These are phyloP conservation scores for Manis crassicaudata DNA, from an alignment of 2,797 vertebrate species.

Conservation along the genomic window DNA sequence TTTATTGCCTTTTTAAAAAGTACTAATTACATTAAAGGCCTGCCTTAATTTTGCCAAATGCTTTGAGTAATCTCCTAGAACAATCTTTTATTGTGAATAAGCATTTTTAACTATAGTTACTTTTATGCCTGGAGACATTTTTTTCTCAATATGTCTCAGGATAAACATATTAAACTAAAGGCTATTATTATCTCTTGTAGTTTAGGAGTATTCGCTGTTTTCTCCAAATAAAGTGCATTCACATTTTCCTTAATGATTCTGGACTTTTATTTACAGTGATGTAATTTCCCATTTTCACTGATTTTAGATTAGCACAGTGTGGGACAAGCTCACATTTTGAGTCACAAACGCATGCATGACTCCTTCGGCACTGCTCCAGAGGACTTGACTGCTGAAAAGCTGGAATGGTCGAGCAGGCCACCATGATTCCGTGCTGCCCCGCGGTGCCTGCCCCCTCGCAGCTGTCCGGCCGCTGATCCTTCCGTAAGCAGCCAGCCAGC, in stretches of 20 bases:
- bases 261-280: background rate
- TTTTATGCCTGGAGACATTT: background rate
- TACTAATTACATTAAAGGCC: background rate
- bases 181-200: background rate
- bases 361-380: background rate
- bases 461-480: background rate
- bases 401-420: background rate
- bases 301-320: background rate
- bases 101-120: background rate
- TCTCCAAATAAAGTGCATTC: background rate
- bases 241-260: background rate
- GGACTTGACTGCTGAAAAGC: background rate
- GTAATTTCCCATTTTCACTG: background rate
- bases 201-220: background rate
- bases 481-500: background rate
- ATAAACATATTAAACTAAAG: background rate
- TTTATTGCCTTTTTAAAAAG: too few relatives aligned
- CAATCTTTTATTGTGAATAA: background rate
- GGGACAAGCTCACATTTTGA: rapidly evolving
- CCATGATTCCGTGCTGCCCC: slow-evolving; percentile 26
- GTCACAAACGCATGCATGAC: background rate
- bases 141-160: background rate
- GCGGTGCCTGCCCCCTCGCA: background rate
- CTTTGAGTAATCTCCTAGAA: background rate
- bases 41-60: background rate